Conservation (phyloP, 2,113 vertebrate species). For the Poecilia latipinna region DNA sequence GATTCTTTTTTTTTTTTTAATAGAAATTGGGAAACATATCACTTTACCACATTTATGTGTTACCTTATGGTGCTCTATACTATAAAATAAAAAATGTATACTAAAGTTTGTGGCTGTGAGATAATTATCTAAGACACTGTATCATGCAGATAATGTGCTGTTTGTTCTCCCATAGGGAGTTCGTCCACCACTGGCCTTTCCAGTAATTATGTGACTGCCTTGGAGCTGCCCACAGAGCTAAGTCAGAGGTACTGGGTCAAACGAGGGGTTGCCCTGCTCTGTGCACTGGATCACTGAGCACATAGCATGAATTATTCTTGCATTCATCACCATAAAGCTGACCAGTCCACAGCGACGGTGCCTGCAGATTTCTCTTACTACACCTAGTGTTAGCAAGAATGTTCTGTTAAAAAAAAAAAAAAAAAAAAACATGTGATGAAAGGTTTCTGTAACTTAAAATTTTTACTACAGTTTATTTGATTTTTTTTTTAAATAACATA, state of each 20-base stretch:
- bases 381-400: neutral
- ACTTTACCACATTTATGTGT: no score
- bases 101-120: neutral
- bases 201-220: conserved; percentile 88
- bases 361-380: neutral
- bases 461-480: no score
- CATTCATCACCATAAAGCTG: no score
- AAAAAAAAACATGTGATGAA: neutral
- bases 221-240: conserved; percentile 85
- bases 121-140: neutral
- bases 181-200: conserved; percentile 90
- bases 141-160: conserved; percentile 10
- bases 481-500: neutral
- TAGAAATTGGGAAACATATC: no score
- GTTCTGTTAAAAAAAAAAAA: neutral
- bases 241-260: conserved; percentile 90
- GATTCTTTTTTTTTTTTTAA: no score
- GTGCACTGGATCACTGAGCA: conserved; percentile 87
- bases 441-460: no score
- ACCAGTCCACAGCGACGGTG: neutral
- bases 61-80: no score
- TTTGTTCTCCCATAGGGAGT: conserved; percentile 77
- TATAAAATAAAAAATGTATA: neutral
- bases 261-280: conserved; percentile 88
- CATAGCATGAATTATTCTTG: no score